Base-by-base conservation (phyloP, 2,888 invertebrate species). In the Therioaphis trifolii region DNA sequence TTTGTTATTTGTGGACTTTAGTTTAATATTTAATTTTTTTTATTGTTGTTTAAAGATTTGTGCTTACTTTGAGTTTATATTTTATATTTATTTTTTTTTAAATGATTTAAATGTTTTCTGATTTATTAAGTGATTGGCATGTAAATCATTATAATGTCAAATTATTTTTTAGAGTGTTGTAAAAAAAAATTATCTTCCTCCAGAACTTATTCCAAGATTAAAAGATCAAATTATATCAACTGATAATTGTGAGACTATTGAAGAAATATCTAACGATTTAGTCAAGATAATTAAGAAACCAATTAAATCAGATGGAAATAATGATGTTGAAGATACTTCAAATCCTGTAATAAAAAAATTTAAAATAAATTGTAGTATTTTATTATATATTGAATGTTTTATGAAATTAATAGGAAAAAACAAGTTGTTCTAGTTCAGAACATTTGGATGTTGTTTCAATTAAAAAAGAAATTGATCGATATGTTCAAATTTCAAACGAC, bases 131-230 rank as follows among this genome's bases (percentile, higher is more conserved):
- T 7, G 7, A 35, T 35, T 5, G 35, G 3, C 3, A 35, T 35
- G 35, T 35, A 35, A 35, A 35, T 35, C 35, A 35, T 3, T 35
- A 35, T 35, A 35, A 35, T 35, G 3, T 5, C 7, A 35, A 35
- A 35, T 35, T 35, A 35, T 24, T 61, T 74, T 74, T 40, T 49
- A 82, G 82, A 35, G 52, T 27, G 43, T 52, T 52, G 18, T 5
- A 52, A 82, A 63, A 9, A 82, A 66, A 40, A 82, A 63, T 72
- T 74, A 49, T 66, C 74, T 82, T 52, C 82, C 82, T 35, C 72
- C 82, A 27, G 82, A 74, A 63, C 27, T 82, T 18, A 63, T 82
- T 18, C 40, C 63, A 27, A 82, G 74, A 49, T 72, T 80, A 15
- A 49, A 80, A 35, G 21, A 2, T 35, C 14, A 46, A 24, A 58